A percentile compares a stretch with the other conserved stretches of the same genome.
phyloP scores from a whole-genome alignment of 2,797 vertebrate species.

The Natrix natrix region DNA sequence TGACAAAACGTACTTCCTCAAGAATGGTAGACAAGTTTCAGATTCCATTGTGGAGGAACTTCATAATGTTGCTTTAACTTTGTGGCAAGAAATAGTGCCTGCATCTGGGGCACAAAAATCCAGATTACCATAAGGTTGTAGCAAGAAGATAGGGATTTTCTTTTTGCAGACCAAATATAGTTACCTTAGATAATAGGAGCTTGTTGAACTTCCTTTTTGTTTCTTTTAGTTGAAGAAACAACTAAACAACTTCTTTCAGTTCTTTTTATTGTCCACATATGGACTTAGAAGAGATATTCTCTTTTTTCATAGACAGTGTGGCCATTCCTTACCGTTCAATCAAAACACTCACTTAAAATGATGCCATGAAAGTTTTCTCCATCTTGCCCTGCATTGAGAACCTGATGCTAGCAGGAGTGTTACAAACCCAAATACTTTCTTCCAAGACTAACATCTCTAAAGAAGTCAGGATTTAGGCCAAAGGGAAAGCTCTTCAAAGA shows the following conservation, averaged over 20 bases:
- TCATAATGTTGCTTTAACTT: background rate
- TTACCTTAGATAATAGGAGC: background rate
- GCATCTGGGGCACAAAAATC: background rate
- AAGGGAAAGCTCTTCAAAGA: background rate
- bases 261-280: background rate
- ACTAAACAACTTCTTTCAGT: background rate
- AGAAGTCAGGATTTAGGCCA: background rate
- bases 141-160: background rate
- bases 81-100: background rate
- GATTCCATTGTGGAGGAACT: background rate
- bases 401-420: background rate
- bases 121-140: background rate
- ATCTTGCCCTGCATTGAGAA: background rate
- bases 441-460: background rate
- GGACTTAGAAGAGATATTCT: background rate
- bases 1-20: background rate
- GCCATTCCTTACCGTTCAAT: background rate
- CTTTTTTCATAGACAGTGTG: background rate
- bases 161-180: background rate
- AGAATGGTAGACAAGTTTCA: background rate
- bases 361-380: background rate
- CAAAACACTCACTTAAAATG: background rate
- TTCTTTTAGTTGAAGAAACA: background rate
- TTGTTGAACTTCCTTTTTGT: background rate
- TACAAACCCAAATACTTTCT: background rate